Conservation (phyloP, 2,888 invertebrate species). For the Linnaemya vulpina region DNA sequence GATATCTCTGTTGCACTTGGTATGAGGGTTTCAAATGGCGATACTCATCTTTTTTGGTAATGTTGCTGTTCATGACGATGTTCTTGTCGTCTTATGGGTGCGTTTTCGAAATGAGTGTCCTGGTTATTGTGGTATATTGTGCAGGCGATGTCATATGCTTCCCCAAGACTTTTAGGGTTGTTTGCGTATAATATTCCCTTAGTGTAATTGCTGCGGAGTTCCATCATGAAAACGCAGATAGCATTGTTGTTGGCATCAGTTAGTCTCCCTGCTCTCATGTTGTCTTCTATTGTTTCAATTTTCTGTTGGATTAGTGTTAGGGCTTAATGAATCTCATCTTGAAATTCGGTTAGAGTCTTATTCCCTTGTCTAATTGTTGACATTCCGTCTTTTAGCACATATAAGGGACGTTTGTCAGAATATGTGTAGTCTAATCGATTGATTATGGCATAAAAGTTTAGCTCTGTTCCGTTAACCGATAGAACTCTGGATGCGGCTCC, state of each 20-base stretch:
- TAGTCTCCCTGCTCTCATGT: background rate
- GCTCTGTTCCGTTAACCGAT: background rate
- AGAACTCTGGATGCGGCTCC: background rate
- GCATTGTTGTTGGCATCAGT: background rate
- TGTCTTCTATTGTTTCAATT: background rate
- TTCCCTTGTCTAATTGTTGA: background rate
- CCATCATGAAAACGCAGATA: background rate
- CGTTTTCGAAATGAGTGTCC: background rate
- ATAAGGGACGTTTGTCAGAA: background rate
- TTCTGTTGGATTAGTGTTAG: background rate
- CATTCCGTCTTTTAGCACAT: background rate
- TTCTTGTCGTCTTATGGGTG: background rate
- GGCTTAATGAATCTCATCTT: background rate
- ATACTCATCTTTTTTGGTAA: background rate
- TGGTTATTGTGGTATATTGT: background rate
- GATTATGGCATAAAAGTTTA: conserved; percentile 1
- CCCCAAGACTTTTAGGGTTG: background rate
- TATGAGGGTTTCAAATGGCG: background rate
- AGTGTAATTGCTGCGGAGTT: background rate
- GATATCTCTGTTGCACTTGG: background rate
- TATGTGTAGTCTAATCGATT: background rate
- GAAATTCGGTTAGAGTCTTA: background rate
- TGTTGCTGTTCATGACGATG: background rate
- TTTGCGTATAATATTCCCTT: background rate
- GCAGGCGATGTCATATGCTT: background rate